phyloP scores from a whole-genome alignment of 2,888 invertebrate species.

The Callosobruchus maculatus region DNA sequence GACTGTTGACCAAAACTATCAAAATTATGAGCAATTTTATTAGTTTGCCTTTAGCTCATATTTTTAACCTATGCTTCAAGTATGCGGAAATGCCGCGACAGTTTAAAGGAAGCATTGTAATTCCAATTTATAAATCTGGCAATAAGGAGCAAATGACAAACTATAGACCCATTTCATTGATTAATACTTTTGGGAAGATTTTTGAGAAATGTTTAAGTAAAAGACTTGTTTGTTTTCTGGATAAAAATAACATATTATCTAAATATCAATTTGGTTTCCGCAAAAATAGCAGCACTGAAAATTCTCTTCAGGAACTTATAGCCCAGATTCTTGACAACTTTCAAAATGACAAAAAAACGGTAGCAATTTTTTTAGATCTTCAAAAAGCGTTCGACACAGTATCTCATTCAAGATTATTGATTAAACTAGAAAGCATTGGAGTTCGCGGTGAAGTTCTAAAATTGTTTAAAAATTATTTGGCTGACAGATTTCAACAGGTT shows the following conservation, averaged over 20 bases:
- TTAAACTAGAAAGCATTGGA: conserved; percentile 5
- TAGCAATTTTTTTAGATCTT: conserved; percentile 7
- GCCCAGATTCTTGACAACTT: not conserved
- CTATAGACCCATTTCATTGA: conserved; percentile 10
- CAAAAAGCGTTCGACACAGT: conserved; percentile 8
- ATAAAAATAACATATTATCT: conserved; percentile 4
- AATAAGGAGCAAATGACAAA: conserved; percentile 1
- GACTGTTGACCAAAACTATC: conserved; percentile 4
- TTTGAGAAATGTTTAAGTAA: conserved; percentile 5
- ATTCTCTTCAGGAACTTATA: conserved; percentile 7
- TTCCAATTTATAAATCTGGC: conserved; percentile 6
- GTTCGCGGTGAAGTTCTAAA: conserved; percentile 4
- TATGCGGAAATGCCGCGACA: conserved; percentile 6
- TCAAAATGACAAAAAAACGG: conserved; percentile 1
- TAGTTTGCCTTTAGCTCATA: conserved; percentile 5
- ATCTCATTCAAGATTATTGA: not conserved
- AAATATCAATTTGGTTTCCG: conserved; percentile 9
- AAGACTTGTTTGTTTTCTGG: conserved; percentile 3
- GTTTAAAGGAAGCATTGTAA: conserved; percentile 6
- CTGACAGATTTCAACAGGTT: not conserved
- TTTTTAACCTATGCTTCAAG: conserved; percentile 6
- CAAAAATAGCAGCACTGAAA: conserved; percentile 8
- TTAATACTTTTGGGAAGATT: conserved; percentile 8
- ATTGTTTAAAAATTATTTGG: conserved; percentile 2
- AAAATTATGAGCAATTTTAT: conserved; percentile 7